A percentile compares a stretch with the other conserved stretches of the same genome.
phyloP scores from a whole-genome alignment of 2,113 vertebrate genomes.

The Oceanodroma tethys region DNA sequence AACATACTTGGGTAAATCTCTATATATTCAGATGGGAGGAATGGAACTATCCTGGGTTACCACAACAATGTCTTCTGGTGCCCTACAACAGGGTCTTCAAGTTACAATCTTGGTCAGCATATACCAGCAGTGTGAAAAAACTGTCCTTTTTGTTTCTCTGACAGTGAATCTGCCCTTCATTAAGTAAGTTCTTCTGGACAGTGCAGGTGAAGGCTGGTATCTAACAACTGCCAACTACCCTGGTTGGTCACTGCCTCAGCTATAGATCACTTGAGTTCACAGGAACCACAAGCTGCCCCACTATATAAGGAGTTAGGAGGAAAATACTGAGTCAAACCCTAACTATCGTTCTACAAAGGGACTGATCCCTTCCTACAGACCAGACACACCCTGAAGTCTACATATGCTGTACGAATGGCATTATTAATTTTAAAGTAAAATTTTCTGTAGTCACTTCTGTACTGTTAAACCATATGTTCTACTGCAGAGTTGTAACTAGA shows the following conservation, averaged over 20 bases:
- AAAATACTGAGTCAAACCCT: neutral
- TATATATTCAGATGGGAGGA: neutral
- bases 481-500: neutral
- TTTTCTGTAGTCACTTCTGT: neutral
- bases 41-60: neutral
- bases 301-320: neutral
- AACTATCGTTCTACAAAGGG: neutral
- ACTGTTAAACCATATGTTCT: neutral
- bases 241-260: neutral
- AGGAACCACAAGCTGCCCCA: neutral
- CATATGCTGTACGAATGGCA: neutral
- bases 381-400: neutral
- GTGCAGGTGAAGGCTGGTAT: neutral
- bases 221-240: neutral
- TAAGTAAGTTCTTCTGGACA: neutral
- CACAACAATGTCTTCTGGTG: fast-evolving
- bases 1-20: neutral
- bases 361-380: neutral
- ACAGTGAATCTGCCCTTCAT: neutral
- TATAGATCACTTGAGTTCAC: neutral
- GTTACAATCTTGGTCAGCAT: neutral
- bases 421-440: neutral
- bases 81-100: neutral
- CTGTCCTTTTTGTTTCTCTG: neutral
- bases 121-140: neutral